Percentiles rank a stretch among this genome's conserved stretches.
phyloP scores from a whole-genome alignment of 2,113 vertebrate genomes.

The Atlantisia rogersi region DNA sequence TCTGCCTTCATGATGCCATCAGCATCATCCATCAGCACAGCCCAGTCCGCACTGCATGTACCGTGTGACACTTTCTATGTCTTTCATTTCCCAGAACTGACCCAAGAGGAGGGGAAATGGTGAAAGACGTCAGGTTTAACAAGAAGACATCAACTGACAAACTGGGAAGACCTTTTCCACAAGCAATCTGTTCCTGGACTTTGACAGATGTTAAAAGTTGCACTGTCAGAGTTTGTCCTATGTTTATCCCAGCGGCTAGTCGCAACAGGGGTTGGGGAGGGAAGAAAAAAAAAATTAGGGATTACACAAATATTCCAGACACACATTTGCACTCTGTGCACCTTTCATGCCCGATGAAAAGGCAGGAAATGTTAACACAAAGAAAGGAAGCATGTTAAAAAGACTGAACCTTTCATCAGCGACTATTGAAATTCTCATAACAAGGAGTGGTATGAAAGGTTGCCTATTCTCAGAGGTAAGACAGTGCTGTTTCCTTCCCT shows the following conservation, averaged over 20 bases:
- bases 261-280: neutral
- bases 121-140: neutral
- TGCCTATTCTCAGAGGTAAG: constrained; percentile 53
- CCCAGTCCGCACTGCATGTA: accelerated
- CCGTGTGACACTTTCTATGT: accelerated
- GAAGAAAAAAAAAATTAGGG: neutral
- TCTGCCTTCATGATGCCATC: neutral
- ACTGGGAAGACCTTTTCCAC: neutral
- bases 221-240: neutral
- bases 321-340: neutral
- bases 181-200: neutral
- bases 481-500: constrained; percentile 66
- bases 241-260: neutral
- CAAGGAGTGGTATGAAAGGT: constrained; percentile 29
- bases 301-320: constrained; percentile 51
- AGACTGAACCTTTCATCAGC: constrained; percentile 57
- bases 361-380: constrained; percentile 74
- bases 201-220: neutral
- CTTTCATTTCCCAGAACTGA: neutral
- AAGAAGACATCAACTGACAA: neutral
- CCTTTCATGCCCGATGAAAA: constrained; percentile 59
- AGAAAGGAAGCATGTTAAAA: constrained; percentile 72
- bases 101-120: neutral
- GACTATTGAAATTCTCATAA: constrained; percentile 60
- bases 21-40: neutral